These are phyloP conservation scores for Cynaeus angustus DNA, from an alignment of 2,888 invertebrate species.

Conservation along the genomic window DNA sequence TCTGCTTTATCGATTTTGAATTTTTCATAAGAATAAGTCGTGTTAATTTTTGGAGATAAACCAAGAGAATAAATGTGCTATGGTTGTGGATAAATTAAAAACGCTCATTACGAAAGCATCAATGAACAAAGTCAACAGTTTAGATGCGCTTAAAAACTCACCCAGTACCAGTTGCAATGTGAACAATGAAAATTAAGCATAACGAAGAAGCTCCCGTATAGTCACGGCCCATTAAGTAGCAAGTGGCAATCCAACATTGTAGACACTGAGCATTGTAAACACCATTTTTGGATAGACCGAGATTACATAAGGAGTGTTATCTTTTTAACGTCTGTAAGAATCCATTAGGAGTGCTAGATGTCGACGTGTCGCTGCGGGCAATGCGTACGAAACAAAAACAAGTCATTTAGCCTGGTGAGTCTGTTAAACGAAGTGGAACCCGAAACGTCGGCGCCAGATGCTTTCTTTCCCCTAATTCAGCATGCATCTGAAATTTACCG, in stretches of 20 bases:
- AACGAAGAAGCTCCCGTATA: background rate
- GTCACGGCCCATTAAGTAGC: constrained; percentile 40
- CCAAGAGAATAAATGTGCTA: too few species aligned
- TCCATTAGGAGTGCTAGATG: constrained; percentile 49
- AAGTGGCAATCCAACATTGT: constrained; percentile 42
- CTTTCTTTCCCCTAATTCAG: constrained; percentile 47
- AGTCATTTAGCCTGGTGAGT: constrained; percentile 50
- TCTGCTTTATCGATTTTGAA: too few species aligned
- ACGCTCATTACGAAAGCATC: background rate
- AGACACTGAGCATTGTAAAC: constrained; percentile 6
- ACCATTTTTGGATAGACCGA: constrained; percentile 30
- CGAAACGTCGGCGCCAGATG: constrained; percentile 58
- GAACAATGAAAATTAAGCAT: constrained; percentile 2
- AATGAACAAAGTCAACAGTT: constrained; percentile 10
- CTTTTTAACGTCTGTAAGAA: constrained; percentile 46
- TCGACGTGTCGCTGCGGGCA: constrained; percentile 45
- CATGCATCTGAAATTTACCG: constrained; percentile 55
- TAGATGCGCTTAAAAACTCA: constrained; percentile 13
- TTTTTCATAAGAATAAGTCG: too few species aligned
- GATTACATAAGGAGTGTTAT: constrained; percentile 44
- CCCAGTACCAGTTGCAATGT: background rate
- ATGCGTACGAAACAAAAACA: constrained; percentile 52
- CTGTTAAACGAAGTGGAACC: constrained; percentile 52
- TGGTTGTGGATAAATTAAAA: too few species aligned
- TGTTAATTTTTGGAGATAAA: too few species aligned